phyloP scores from a whole-genome alignment of 2,113 vertebrate species.

The Zosterops borbonicus region DNA sequence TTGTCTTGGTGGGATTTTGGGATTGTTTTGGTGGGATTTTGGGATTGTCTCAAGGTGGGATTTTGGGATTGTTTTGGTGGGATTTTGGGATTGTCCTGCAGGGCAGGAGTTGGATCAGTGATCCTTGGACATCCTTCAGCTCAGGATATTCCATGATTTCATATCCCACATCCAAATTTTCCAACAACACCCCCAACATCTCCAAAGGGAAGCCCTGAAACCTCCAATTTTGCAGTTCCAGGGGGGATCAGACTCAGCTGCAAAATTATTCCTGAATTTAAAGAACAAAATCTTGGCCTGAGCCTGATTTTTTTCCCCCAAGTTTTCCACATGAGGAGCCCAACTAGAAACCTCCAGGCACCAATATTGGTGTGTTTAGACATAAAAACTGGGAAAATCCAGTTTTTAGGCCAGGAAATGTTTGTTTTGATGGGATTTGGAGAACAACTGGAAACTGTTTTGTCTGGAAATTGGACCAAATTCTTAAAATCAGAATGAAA shows the following conservation, averaged over 20 bases:
- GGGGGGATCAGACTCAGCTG: not conserved
- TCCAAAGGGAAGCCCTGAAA: not conserved
- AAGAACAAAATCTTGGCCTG: not conserved
- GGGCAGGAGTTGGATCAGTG: not conserved
- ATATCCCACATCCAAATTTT: not conserved
- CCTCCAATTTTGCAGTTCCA: not conserved
- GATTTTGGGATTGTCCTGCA: not conserved
- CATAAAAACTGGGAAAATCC: rapidly evolving
- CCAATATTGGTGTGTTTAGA: not conserved
- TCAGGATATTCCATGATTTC: too few species aligned
- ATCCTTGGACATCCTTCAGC: not conserved
- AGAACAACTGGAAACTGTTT: not conserved
- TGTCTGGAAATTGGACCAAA: not conserved
- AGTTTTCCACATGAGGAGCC: not conserved
- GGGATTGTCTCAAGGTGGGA: not conserved
- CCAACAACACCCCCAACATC: not conserved
- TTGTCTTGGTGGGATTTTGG: not conserved
- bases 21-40: not conserved
- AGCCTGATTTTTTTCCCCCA: not conserved
- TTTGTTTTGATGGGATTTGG: not conserved
- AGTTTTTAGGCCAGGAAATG: not conserved
- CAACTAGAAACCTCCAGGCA: not conserved
- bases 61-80: not conserved
- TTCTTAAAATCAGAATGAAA: not conserved
- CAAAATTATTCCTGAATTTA: not conserved